These are phyloP conservation scores for Struthio camelus DNA, from an alignment of 2,113 vertebrate genomes.

Conservation along the genomic window DNA sequence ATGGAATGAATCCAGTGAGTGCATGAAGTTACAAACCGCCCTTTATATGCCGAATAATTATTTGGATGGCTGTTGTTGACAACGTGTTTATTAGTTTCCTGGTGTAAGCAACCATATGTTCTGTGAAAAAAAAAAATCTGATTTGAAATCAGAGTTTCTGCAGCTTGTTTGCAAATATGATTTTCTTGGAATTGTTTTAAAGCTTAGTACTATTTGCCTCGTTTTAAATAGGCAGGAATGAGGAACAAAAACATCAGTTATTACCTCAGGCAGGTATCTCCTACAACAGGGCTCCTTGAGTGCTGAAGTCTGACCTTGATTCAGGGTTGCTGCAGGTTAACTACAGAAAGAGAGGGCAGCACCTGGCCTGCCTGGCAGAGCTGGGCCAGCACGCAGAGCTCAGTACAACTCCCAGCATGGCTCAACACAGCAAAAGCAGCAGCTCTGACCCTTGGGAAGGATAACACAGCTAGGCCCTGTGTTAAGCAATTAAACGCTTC, in stretches of 20 bases:
- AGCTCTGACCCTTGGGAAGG: not conserved
- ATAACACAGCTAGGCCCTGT: not conserved
- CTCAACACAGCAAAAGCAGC: not conserved
- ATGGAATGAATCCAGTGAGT: not conserved
- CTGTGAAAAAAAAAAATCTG: not conserved
- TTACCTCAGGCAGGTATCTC: slow-evolving; percentile 20
- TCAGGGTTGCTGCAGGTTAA: not conserved
- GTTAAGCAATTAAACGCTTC: not conserved
- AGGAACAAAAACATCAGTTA: slow-evolving; percentile 37
- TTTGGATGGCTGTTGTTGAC: not conserved
- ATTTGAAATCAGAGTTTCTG: slow-evolving; percentile 30
- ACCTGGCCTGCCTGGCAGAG: not conserved
- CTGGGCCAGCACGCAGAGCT: not conserved
- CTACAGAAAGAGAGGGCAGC: not conserved
- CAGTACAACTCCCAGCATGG: not conserved
- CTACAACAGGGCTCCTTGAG: not conserved
- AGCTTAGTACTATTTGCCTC: slow-evolving; percentile 6
- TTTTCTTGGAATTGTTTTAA: slow-evolving; percentile 42
- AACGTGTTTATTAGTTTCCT: not conserved
- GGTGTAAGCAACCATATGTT: not conserved
- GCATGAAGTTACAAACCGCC: not conserved
- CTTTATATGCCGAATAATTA: not conserved
- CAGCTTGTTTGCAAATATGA: not conserved
- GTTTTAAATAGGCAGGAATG: slow-evolving; percentile 39
- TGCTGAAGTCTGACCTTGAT: not conserved